Evolutionary conservation across 2,888 invertebrate species (phyloP).

Genomic region (Cantharis nigra): DNA sequence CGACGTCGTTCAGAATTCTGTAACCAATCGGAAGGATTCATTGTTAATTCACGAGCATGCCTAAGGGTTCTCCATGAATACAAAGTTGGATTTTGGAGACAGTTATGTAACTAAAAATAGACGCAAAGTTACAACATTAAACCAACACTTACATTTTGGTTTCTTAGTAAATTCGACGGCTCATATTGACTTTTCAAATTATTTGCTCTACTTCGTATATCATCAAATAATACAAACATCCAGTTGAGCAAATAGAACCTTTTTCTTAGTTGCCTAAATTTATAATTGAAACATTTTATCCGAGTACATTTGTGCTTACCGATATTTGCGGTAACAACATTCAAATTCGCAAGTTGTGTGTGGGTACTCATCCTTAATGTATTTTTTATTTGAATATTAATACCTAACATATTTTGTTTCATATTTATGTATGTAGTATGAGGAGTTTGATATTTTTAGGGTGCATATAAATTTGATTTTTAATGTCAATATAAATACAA

Average conservation of each 20-base stretch:
- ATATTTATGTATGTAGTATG: too few species aligned
- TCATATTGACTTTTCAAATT: background rate
- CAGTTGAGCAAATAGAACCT: background rate
- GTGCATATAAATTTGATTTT: background rate
- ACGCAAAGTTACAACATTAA: conserved; percentile 2
- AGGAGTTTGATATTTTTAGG: background rate
- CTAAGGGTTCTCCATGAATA: conserved; percentile 20
- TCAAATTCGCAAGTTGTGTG: background rate
- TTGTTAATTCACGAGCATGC: conserved; percentile 30
- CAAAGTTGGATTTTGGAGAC: conserved; percentile 18
- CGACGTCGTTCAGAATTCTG: conserved; percentile 24
- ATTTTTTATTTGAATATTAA: background rate
- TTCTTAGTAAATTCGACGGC: background rate
- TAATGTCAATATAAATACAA: background rate
- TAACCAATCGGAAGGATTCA: conserved; percentile 20
- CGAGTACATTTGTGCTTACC: background rate
- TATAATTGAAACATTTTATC: background rate
- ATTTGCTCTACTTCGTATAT: background rate
- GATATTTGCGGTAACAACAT: too few species aligned
- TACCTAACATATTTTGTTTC: background rate
- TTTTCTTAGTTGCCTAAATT: background rate
- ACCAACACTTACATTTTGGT: background rate
- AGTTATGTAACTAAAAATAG: conserved; percentile 24
- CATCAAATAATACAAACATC: background rate
- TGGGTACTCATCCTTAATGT: background rate